Base-by-base conservation (phyloP, 2,113 vertebrate species). In the Callorhinus ursinus region DNA sequence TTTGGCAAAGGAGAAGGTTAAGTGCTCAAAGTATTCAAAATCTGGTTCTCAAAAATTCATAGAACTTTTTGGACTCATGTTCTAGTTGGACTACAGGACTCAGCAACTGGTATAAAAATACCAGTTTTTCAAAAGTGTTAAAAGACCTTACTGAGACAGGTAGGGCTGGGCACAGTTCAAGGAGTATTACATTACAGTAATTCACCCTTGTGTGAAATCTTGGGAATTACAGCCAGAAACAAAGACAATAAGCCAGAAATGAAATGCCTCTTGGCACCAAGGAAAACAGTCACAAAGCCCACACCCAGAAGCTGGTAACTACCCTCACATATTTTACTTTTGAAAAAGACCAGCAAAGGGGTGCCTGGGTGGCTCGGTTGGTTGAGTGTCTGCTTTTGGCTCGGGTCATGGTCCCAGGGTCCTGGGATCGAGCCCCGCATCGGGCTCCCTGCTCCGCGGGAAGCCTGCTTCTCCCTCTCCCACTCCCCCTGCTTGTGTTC, bases 191-290 rank as follows among this genome's bases (percentile, higher is more conserved):
- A 46, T 93, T 55, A 88, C 33, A 55, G 4, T 74, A 88, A 88
- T 88, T 92, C 57, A 88, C 55, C 49, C 4, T 57, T 2, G 7
- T 80, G 4, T 91, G 46, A 79, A 28, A 36, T 36, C 36, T 80
- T 81, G 83, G 18, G 57, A 89, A 49, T 81, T 96, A 80, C 5
- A 96, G 77, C 13, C 33, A 92, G 88, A 92, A 96, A 93, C n/a
- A 85, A 85, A 92, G 53, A 80, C 55, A 81, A 42, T 51, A 96
- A 95, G 24, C 21, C 92, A 67, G 57, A 81, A 96, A 36, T 63
- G 24, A 87, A 93, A 95, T 72, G 21, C 61, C 71, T 87, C 59
- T 72, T 74, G 69, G 55, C 31, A 49, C 42, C 18, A 96, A 69
- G 67, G 39, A 89, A 85, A 59, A 84, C 0, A 28, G 24, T n/a